phyloP scores from a whole-genome alignment of 2,797 vertebrate species.

The Enteromius radiatus region DNA sequence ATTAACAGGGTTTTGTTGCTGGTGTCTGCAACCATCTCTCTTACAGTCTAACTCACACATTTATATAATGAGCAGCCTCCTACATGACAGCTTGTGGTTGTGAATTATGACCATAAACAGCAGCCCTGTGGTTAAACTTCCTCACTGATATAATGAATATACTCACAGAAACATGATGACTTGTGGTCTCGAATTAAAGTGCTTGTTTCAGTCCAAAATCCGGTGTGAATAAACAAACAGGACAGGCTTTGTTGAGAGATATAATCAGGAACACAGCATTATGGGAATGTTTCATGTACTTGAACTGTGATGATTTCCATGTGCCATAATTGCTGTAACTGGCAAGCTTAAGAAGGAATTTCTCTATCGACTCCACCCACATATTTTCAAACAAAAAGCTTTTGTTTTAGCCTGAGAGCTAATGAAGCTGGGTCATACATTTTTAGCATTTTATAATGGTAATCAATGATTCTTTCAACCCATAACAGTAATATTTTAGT shows the following conservation, averaged over 20 bases:
- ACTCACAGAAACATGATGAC: slow-evolving; percentile 54
- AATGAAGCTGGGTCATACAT: neutral
- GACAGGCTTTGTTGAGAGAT: slow-evolving; percentile 33
- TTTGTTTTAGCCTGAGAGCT: slow-evolving; percentile 30
- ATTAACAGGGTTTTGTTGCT: slow-evolving; percentile 63
- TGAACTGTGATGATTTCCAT: slow-evolving; percentile 36
- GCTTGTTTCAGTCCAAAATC: slow-evolving; percentile 36
- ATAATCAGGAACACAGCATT: slow-evolving; percentile 28
- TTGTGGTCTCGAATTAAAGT: slow-evolving; percentile 53
- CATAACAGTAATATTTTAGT: neutral
- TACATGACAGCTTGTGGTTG: slow-evolving; percentile 58
- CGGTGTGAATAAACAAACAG: slow-evolving; percentile 42
- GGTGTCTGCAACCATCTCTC: slow-evolving; percentile 60
- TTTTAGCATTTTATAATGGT: neutral
- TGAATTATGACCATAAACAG: slow-evolving; percentile 62
- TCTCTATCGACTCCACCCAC: slow-evolving; percentile 22
- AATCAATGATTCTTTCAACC: neutral
- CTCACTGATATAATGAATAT: slow-evolving; percentile 60
- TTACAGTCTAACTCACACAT: slow-evolving; percentile 54
- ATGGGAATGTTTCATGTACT: slow-evolving; percentile 28
- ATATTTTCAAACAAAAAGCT: slow-evolving; percentile 27
- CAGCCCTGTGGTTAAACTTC: slow-evolving; percentile 58
- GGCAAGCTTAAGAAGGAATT: slow-evolving; percentile 36
- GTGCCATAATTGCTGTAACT: slow-evolving; percentile 35
- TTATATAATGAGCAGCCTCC: slow-evolving; percentile 62